A percentile compares a stretch with the other conserved stretches of the same genome.
Evolutionary conservation across 2,888 invertebrate species (phyloP).

Genomic region (Hirtodrosophila duncani): DNA sequence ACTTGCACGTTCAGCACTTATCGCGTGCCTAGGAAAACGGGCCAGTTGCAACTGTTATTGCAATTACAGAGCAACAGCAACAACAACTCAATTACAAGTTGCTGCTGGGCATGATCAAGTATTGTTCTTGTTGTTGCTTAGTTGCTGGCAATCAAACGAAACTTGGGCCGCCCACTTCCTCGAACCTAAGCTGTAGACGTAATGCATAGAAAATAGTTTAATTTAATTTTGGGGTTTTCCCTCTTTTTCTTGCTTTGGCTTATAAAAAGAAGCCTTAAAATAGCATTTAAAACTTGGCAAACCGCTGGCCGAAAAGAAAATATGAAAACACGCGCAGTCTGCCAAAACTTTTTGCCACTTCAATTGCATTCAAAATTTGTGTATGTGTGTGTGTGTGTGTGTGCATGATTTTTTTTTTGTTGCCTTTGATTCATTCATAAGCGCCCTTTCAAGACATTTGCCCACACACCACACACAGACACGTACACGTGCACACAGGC

Average conservation of each 20-base stretch:
- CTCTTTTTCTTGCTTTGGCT: slow-evolving; percentile 25
- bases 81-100: slow-evolving; percentile 32
- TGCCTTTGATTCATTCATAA: slow-evolving; percentile 61
- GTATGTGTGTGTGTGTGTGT: slow-evolving; percentile 32
- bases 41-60: slow-evolving; percentile 12
- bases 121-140: slow-evolving; percentile 46
- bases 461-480: not conserved
- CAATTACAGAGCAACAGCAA: slow-evolving; percentile 37
- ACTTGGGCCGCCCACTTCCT: slow-evolving; percentile 8
- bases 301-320: slow-evolving; percentile 3
- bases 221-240: too few relatives aligned
- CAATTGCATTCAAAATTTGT: slow-evolving; percentile 33
- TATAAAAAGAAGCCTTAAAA: slow-evolving; percentile 48
- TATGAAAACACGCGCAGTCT: slow-evolving; percentile 41
- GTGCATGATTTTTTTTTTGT: slow-evolving; percentile 24
- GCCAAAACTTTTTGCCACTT: slow-evolving; percentile 63
- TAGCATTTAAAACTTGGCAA: slow-evolving; percentile 48
- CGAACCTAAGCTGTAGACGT: too few relatives aligned
- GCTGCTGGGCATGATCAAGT: slow-evolving; percentile 54
- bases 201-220: not conserved
- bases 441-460: slow-evolving; percentile 35
- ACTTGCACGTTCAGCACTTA: too few relatives aligned
- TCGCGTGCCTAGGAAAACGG: slow-evolving; percentile 32
- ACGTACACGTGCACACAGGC: too few relatives aligned
- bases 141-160: slow-evolving; percentile 44